Conservation (phyloP, 2,888 invertebrate genomes). For the Netelia fuscicornis region DNA sequence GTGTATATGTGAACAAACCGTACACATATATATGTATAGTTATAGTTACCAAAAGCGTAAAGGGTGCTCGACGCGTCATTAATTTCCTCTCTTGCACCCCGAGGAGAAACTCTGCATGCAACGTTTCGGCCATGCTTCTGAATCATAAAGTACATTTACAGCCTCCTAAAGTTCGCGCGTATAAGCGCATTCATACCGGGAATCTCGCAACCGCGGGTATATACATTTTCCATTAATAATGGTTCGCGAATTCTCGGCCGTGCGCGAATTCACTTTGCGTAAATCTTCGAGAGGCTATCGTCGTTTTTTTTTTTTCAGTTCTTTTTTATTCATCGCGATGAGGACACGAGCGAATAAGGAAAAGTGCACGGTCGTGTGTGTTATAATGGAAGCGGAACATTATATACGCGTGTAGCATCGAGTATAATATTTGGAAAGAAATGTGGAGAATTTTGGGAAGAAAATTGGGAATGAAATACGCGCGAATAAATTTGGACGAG, state of each 20-base stretch:
- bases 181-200: conserved; percentile 31
- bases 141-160: conserved; percentile 55
- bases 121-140: conserved; percentile 42
- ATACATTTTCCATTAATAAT: conserved; percentile 50
- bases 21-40: conserved; percentile 1
- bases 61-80: conserved; percentile 45
- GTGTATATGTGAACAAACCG: neutral
- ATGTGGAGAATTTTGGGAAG: neutral
- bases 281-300: conserved; percentile 35
- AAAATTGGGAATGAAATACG: neutral
- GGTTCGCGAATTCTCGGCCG: conserved; percentile 30
- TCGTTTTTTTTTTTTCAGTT: neutral
- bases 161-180: conserved; percentile 48
- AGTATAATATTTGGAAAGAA: neutral
- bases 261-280: conserved; percentile 51
- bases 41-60: conserved; percentile 1
- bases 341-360: conserved; percentile 7
- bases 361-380: conserved; percentile 20
- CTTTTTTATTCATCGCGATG: neutral
- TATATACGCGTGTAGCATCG: conserved; percentile 29
- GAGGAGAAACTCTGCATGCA: conserved; percentile 24
- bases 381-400: neutral
- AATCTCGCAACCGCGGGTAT: conserved; percentile 1
- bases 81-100: conserved; percentile 35
- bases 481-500: neutral